Conservation (phyloP, 53 echinoderm and acorn worm genomes). For the Zoroaster sp. region DNA sequence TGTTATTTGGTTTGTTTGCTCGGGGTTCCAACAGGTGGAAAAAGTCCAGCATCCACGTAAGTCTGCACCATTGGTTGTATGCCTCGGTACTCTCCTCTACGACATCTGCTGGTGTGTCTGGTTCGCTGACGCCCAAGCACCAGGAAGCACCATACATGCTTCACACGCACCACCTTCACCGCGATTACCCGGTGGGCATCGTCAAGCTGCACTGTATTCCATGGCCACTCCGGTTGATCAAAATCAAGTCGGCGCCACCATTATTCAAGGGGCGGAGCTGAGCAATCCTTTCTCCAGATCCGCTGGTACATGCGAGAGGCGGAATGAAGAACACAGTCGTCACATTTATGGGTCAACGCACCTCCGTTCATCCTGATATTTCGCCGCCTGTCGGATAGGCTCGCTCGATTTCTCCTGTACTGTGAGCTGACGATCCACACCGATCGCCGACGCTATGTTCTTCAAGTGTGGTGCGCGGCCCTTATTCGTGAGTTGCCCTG, state of each 20-base stretch:
- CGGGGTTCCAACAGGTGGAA: constrained; percentile 62
- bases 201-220: constrained; percentile 50
- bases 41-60: constrained; percentile 79
- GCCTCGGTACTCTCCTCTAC: constrained; percentile 91
- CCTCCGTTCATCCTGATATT: constrained; percentile 73
- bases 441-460: constrained; percentile 63
- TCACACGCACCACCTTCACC: constrained; percentile 75
- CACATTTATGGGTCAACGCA: constrained; percentile 88
- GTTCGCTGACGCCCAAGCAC: constrained; percentile 49
- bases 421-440: constrained; percentile 65
- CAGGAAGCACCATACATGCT: constrained; percentile 76
- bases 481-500: constrained; percentile 80
- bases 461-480: constrained; percentile 73
- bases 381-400: constrained; percentile 71
- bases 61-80: constrained; percentile 71
- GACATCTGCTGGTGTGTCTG: constrained; percentile 87
- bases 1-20: background rate
- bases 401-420: constrained; percentile 79
- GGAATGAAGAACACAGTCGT: constrained; percentile 50
- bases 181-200: constrained; percentile 78
- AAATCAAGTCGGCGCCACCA: constrained; percentile 93
- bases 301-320: constrained; percentile 87
- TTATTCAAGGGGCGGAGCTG: constrained; percentile 91
- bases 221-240: constrained; percentile 69
- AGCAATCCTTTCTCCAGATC: constrained; percentile 89